Percentiles rank a stretch among this genome's conserved stretches.
phyloP scores from a whole-genome alignment of 1,140 invertebrate genomes.

The Drosophila athabasca region DNA sequence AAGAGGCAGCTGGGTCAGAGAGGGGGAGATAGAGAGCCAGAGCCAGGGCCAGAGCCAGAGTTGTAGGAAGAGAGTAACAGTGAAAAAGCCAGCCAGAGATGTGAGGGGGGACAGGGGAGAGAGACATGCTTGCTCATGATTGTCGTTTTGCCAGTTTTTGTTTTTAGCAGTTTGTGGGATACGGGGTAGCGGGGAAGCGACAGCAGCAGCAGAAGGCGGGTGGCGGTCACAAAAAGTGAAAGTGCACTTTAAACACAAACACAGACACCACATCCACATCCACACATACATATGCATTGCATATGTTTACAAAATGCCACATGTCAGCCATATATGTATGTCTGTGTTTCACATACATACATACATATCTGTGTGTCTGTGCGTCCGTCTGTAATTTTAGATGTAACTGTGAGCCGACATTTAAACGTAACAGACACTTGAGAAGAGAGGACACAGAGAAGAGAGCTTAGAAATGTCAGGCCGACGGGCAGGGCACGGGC shows the following conservation, averaged over 20 bases:
- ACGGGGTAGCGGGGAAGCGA: no score
- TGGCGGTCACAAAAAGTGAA: constrained; percentile 61
- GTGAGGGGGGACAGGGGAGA: not conserved
- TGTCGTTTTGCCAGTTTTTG: constrained; percentile 77
- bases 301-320: constrained; percentile 38
- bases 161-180: constrained; percentile 16
- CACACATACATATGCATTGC: constrained; percentile 13
- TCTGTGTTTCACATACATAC: not conserved
- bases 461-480: constrained; percentile 62
- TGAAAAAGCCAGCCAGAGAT: not conserved
- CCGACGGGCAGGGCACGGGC: constrained; percentile 15
- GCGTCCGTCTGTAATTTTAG: constrained; percentile 6
- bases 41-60: not conserved
- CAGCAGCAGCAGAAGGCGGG: not conserved
- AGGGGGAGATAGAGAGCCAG: not conserved
- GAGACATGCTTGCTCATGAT: constrained; percentile 50
- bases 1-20: not conserved
- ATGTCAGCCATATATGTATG: constrained; percentile 20
- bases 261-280: constrained; percentile 11
- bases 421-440: constrained; percentile 78
- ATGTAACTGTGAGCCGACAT: constrained; percentile 56
- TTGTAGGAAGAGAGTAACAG: not conserved
- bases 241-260: constrained; percentile 55
- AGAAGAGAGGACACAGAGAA: constrained; percentile 28
- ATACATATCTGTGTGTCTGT: constrained; percentile 12